Evolutionary conservation across 2,888 invertebrate genomes (phyloP), one percentile per base, ranked within the genome.

Genomic region (Drosophila multiciliata): DNA sequence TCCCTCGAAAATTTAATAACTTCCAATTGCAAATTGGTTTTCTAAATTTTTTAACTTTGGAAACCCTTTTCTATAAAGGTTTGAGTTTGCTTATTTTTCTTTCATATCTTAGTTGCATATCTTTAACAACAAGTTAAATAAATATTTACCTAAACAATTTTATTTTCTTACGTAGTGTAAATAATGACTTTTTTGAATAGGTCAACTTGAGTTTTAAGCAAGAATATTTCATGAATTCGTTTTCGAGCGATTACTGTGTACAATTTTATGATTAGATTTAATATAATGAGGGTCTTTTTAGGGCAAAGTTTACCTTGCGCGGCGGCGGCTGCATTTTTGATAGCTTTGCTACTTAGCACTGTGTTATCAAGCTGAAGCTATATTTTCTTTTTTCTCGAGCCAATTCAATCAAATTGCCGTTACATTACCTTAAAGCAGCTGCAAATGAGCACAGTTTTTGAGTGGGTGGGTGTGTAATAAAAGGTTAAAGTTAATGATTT

Each of bases 321-420:
- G 97, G 97, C 91, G 97, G 97, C 91, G 97, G 97, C 95, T 97
- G 97, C 97, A 97, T 97, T 87, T 87, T 79, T 92, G 87, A 78
- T 65, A 73, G 73, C 74, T 77, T 76, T 48, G 59, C 68, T 75
- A 75, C 78, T 45, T 61, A 57, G 61, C 62, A 48, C 38, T 58
- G 48, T 32, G 73, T 53, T 75, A 69, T 76, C 73, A 70, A 68
- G 70, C 72, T 66, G 65, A 72, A 74, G 66, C 72, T 38, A 29
- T 38, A 66, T 32, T 67, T 75, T 66, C 48, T 69, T 66, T 20
- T 73, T 75, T 38, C 55, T 67, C 59, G 38, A 74, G 74, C 68
- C 78, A 45, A 45, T 61, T 61, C 85, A 71, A 73, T 67, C 50
- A 62, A 70, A 70, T 66, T 73, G 64, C 33, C 54, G 60, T 84